Evolutionary conservation across 64 coral and sea anemone genomes (phyloP), one percentile per base, ranked within the genome.

Genomic region (Stichodactyla helianthus): DNA sequence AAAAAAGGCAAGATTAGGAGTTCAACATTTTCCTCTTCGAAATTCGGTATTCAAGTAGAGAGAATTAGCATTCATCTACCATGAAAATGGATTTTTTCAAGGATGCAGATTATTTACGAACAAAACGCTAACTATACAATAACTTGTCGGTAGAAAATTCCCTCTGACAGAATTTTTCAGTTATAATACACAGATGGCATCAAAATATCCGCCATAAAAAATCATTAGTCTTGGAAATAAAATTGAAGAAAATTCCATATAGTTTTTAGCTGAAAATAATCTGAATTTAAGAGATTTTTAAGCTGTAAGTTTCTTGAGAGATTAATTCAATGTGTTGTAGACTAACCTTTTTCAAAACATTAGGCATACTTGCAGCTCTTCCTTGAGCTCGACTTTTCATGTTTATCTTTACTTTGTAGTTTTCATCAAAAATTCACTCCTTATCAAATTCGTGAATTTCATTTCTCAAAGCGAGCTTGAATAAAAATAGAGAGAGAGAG

Each of bases 311-410:
- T 58, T 58, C 3, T 58, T 58, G 55, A 11, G 9, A 58, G 14
- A 11, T 15, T 11, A 58, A 5, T 11, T 15, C 0, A 71, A 8
- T 8, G 8, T 19, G 23, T 9, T 74, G 68, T 11, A 13, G 23
- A 74, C 68, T 74, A 31, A 74, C 68, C 68, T 74, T 74, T 31
- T 74, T 74, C 18, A 65, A 19, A 28, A 74, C 68, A 74, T 74
- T 74, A 1, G 68, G 68, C 68, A 74, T 74, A 11, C 68, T 74
- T 1, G 68, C n/a, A 4, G 68, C 68, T 74, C 68, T 26, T 27
- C 9, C 25, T 11, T 74, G 68, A 31, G 7, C 27, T 13, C 68
- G n/a, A 2, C 25, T 74, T 74, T 74, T 74, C n/a, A 27, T 27
- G 11, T 71, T 11, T 31, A 26, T 31, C 1, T 74, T 27, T 27